Conservation (phyloP, 2,113 vertebrate genomes). For the Excalfactoria chinensis region DNA sequence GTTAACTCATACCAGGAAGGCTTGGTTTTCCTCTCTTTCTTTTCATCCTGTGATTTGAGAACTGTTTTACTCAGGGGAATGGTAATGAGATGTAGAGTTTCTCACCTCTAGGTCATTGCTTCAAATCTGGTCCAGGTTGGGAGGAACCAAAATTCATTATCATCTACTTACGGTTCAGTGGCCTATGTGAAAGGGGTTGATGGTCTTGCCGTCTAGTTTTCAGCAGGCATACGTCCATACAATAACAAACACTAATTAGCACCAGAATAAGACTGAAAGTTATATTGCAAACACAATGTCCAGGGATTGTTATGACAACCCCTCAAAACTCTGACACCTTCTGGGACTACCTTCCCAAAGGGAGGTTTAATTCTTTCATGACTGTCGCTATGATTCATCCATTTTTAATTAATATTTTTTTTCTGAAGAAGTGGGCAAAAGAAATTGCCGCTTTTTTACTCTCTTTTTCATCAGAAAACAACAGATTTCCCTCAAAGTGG, state of each 20-base stretch:
- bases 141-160: conserved; percentile 64
- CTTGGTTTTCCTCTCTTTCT: conserved; percentile 27
- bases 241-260: conserved; percentile 19
- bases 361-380: not conserved
- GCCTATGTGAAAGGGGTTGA: conserved; percentile 11
- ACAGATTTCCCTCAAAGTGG: conserved; percentile 70
- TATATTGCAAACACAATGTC: not conserved
- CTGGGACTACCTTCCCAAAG: not conserved
- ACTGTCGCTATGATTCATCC: not conserved
- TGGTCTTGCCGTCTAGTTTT: conserved; percentile 15
- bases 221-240: not conserved
- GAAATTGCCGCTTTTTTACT: conserved; percentile 11
- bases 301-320: not conserved
- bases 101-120: conserved; percentile 62
- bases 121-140: conserved; percentile 50
- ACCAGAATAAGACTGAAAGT: not conserved
- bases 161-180: conserved; percentile 42
- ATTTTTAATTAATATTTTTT: conserved; percentile 29
- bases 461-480: conserved; percentile 60
- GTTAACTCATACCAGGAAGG: conserved; percentile 54
- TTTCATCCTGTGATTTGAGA: conserved; percentile 39
- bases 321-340: conserved; percentile 14
- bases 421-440: conserved; percentile 25
- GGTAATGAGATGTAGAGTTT: conserved; percentile 60
- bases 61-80: conserved; percentile 34